These are phyloP conservation scores for Betta splendens DNA, from an alignment of 2,797 vertebrate genomes.

Conservation along the genomic window DNA sequence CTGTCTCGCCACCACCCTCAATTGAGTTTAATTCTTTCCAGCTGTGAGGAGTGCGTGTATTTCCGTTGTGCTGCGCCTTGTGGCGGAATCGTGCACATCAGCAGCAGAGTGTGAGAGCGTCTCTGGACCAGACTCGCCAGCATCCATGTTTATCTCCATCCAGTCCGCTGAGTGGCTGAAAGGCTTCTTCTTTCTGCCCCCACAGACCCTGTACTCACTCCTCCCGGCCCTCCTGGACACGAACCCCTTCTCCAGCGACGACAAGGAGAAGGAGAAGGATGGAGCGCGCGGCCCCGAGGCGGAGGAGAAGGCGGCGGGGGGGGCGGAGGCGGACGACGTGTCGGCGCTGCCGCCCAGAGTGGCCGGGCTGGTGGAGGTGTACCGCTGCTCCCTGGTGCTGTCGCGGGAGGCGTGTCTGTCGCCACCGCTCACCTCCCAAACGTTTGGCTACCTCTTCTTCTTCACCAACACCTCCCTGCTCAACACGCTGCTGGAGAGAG, in stretches of 20 bases:
- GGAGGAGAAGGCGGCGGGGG: constrained; percentile 59
- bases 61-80: constrained; percentile 35
- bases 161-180: not conserved
- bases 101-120: not conserved
- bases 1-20: constrained; percentile 32
- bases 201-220: constrained; percentile 90
- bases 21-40: constrained; percentile 42
- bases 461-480: constrained; percentile 94
- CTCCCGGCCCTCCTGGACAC: constrained; percentile 91
- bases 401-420: constrained; percentile 89
- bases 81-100: constrained; percentile 19
- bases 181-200: constrained; percentile 25
- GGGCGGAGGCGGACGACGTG: constrained; percentile 83
- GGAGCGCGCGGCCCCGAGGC: constrained; percentile 55
- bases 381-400: constrained; percentile 87
- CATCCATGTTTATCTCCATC: not conserved
- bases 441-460: constrained; percentile 95
- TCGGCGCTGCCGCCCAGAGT: constrained; percentile 85
- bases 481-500: constrained; percentile 93
- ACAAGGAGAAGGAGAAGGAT: constrained; percentile 77
- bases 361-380: constrained; percentile 87
- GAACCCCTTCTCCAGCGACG: constrained; percentile 88
- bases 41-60: constrained; percentile 33
- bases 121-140: not conserved
- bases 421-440: constrained; percentile 92